Base-by-base conservation (phyloP, 2,797 vertebrate genomes). In the Parauchenoglanis ngamensis region DNA sequence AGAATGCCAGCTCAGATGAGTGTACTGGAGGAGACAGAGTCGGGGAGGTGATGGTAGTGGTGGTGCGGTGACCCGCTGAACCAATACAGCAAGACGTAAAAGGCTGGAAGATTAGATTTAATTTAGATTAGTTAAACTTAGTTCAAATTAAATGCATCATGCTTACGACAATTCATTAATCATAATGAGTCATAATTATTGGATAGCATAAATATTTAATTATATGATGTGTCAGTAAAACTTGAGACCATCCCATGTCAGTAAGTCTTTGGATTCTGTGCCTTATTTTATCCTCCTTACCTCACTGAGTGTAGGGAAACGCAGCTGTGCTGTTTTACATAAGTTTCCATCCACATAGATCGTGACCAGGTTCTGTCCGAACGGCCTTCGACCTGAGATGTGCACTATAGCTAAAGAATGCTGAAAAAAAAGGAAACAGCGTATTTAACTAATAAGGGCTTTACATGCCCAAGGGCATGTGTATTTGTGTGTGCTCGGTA, bases 81-180 rank as follows among this genome's bases (percentile, higher is more conserved):
- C 98, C 98, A 0, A 99, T 99, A 92, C 98, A 99, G 95, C 98
- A 99, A 90, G 98, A 99, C 10, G 97, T 98, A 93, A 99, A 99
- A 85, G 98, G 96, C 98, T 99, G 92, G 0, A 49, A 87, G 21
- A 77, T 56, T 21, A 1, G 54, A 19, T 72, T 10, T 3, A 7
- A 77, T 31, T 57, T 19, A 31, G 31, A 81, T 79, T 3, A 28
- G 13, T 1, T 76, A 1, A 7, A 76, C 8, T 12, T 56, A 5
- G 54, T 78, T 57, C 2, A 46, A 21, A 80, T 49, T 17, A 19
- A 59, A 23, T 57, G 52, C 7, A 44, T 78, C 40, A 70, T 15
- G 79, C 7, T 46, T 81, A 23, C 44, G 5, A n/a, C 35, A 13
- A 21, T 70, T 70, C n/a, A 28, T 67, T 44, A 63, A 23, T 44